A percentile compares a stretch with the other conserved stretches of the same genome.
Evolutionary conservation across 2,113 vertebrate genomes (phyloP).

Genomic region (Syrrhaptes paradoxus): DNA sequence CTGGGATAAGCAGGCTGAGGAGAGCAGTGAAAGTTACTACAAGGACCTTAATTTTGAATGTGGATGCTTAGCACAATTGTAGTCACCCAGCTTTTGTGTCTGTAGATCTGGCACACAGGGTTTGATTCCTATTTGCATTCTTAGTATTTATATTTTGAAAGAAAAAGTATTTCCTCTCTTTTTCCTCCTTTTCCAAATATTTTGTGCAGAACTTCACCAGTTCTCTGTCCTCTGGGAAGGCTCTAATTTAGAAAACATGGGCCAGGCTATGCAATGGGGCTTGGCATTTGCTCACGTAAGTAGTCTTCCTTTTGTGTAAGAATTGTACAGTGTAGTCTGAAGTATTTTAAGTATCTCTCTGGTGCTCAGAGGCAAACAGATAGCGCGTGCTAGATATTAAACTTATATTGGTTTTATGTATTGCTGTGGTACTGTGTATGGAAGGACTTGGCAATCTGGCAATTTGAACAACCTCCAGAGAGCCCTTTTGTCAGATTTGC

Average conservation of each 20-base stretch:
- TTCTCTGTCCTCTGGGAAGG: neutral
- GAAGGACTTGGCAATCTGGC: neutral
- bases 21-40: neutral
- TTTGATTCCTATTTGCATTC: neutral
- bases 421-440: neutral
- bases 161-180: neutral
- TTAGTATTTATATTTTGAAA: neutral
- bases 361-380: neutral
- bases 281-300: neutral
- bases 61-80: neutral
- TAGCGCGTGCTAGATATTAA: neutral
- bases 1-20: neutral
- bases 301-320: neutral
- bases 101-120: neutral
- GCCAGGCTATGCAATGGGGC: neutral
- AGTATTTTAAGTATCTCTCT: neutral
- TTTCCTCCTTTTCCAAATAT: neutral
- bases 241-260: slow-evolving; percentile 11
- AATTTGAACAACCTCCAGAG: neutral
- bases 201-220: neutral
- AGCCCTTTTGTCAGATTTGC: slow-evolving; percentile 14
- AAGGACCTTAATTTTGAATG: neutral
- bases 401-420: neutral
- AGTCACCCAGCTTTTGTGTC: neutral
- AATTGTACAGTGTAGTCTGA: neutral